phyloP scores from a whole-genome alignment of 2,797 vertebrate genomes.

The Melanotaenia maccullochi region DNA sequence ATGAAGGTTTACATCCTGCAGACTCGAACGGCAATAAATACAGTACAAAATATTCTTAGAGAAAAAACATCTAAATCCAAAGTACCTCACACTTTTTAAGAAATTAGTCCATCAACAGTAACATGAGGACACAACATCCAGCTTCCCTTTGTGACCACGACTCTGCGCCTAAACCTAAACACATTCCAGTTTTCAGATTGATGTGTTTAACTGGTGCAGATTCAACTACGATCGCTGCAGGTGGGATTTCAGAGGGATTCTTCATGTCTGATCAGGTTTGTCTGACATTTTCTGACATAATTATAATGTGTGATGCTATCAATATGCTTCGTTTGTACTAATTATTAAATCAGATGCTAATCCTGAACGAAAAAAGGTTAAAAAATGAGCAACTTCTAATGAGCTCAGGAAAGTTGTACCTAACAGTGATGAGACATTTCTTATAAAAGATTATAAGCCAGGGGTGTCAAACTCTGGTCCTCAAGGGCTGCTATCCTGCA shows the following conservation, averaged over 20 bases:
- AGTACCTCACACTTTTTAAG: no score
- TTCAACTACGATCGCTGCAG: neutral
- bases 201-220: no score
- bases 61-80: neutral
- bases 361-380: neutral
- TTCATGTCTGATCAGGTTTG: neutral
- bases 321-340: neutral
- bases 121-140: neutral
- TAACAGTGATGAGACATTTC: neutral
- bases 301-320: neutral
- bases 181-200: neutral
- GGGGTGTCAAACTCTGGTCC: no score
- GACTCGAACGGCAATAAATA: neutral
- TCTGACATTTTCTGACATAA: no score
- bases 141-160: neutral
- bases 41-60: neutral
- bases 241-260: neutral
- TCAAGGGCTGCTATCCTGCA: no score
- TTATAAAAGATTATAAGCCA: neutral
- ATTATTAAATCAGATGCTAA: neutral
- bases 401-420: neutral
- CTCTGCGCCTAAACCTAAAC: no score
- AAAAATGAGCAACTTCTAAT: neutral
- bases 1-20: neutral
- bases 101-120: neutral